Conservation (phyloP, 1,140 invertebrate species). For the Zaprionus capensis region DNA sequence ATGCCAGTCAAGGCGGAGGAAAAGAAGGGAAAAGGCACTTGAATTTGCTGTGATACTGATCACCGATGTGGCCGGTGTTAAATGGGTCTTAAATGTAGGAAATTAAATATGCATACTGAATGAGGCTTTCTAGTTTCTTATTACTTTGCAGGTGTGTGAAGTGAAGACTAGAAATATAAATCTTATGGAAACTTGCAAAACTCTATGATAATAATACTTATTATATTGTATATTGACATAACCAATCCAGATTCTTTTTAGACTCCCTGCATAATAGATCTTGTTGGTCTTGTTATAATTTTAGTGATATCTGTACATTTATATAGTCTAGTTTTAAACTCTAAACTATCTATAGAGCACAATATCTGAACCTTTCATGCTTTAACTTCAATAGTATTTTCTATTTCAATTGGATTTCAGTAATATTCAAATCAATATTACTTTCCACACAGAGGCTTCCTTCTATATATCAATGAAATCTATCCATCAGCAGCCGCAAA, state of each 20-base stretch:
- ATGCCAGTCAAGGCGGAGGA: background rate
- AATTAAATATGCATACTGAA: background rate
- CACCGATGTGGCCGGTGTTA: background rate
- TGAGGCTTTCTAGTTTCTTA: background rate
- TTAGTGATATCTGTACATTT: too few species aligned
- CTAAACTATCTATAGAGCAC: background rate
- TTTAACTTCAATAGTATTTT: too few species aligned
- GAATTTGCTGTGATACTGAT: background rate
- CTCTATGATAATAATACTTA: too few species aligned
- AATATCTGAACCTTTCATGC: background rate
- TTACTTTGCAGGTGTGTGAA: too few species aligned
- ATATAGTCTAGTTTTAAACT: background rate
- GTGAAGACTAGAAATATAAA: too few species aligned
- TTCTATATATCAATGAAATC: constrained; percentile 40
- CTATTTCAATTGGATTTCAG: background rate
- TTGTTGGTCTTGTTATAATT: too few species aligned
- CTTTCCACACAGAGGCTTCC: background rate
- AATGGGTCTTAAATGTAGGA: background rate
- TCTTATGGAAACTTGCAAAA: too few species aligned
- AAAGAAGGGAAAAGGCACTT: background rate
- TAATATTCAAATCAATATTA: background rate
- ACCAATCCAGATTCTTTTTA: too few species aligned
- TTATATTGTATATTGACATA: too few species aligned
- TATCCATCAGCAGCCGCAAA: constrained; percentile 28
- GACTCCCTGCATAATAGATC: too few species aligned